Percentiles rank a stretch among this genome's conserved stretches.
phyloP scores from a whole-genome alignment of 2,888 invertebrate species.

The Arge pagana region DNA sequence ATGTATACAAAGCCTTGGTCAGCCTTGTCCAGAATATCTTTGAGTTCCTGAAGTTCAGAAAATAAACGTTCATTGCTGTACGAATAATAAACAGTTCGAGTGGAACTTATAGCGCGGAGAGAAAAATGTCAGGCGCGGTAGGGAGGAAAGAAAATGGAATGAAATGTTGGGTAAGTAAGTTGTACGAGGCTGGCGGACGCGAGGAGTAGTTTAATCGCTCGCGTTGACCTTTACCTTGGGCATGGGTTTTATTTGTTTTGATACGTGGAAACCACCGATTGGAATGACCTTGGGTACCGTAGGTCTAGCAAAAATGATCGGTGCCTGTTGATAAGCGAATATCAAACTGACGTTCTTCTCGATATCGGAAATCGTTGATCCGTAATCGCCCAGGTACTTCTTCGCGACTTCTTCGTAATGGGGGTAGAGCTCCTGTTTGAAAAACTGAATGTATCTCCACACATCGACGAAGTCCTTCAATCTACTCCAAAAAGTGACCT shows the following conservation, averaged over 20 bases:
- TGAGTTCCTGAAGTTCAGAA: constrained; percentile 53
- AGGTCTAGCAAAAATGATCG: constrained; percentile 25
- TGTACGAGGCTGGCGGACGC: too few relatives aligned
- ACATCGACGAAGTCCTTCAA: constrained; percentile 26
- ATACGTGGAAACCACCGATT: constrained; percentile 24
- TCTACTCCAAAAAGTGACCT: constrained; percentile 32
- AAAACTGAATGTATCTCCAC: constrained; percentile 17
- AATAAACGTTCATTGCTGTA: too few relatives aligned
- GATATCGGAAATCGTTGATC: constrained; percentile 29
- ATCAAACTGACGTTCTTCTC: constrained; percentile 33
- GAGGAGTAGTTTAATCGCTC: too few relatives aligned
- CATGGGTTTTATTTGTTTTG: background rate
- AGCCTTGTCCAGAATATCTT: constrained; percentile 56
- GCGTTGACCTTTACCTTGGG: too few relatives aligned
- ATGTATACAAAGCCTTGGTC: constrained; percentile 60
- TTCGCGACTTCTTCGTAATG: constrained; percentile 27
- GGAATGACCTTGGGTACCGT: constrained; percentile 29
- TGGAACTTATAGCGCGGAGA: too few relatives aligned
- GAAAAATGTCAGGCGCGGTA: too few relatives aligned
- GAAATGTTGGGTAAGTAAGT: too few relatives aligned
- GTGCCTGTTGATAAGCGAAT: constrained; percentile 28
- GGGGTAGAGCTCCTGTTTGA: background rate
- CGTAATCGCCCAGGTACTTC: constrained; percentile 28
- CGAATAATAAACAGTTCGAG: too few relatives aligned
- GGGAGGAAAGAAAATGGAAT: too few relatives aligned